Evolutionary conservation across 2,797 vertebrate genomes (phyloP), one percentile per base, ranked within the genome.

Genomic region (Meda fulgida): DNA sequence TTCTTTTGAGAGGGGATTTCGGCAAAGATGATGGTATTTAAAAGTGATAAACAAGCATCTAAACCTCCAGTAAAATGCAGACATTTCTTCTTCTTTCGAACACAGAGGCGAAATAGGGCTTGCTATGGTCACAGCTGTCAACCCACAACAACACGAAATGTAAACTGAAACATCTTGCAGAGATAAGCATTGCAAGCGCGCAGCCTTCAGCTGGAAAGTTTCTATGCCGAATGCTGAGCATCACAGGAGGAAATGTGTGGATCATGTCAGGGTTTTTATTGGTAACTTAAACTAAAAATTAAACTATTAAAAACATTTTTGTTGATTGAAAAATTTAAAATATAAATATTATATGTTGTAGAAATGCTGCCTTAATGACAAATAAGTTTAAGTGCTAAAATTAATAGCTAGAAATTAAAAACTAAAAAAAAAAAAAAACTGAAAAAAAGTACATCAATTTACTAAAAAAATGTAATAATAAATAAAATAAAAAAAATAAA

Each of bases 11-110:
- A 96, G 94, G 94, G 95, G 95, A 96, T 96, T 96, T 96, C 93
- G 91, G 95, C 94, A 95, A 95, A 96, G 95, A 96, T 96, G 95
- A 96, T 92, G 95, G 95, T 96, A 96, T 96, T 96, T 96, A 96
- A 96, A 96, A 96, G 95, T 96, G 95, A 96, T 96, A 96, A 96
- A 96, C 95, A 96, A 96, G 94, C 94, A 95, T 95, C 95, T 96
- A 95, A 96, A 96, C 95, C 95, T 94, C 94, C 94, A 93, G 94
- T 95, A 89, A 95, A 91, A 92, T 82, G 87, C 89, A 90, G 86
- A 83, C 85, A 92, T 95, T 95, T 88, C 92, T 94, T 91, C 93
- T 94, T 93, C 93, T 94, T 95, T 94, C 93, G 93, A 93, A 91
- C 94, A 92, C 92, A 93, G 89, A 89, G 92, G 94, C 93, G 93